A percentile compares a stretch with the other conserved stretches of the same genome.
These are phyloP conservation scores for Mus spretus DNA, from an alignment of 2,797 vertebrate species.

Conservation along the genomic window DNA sequence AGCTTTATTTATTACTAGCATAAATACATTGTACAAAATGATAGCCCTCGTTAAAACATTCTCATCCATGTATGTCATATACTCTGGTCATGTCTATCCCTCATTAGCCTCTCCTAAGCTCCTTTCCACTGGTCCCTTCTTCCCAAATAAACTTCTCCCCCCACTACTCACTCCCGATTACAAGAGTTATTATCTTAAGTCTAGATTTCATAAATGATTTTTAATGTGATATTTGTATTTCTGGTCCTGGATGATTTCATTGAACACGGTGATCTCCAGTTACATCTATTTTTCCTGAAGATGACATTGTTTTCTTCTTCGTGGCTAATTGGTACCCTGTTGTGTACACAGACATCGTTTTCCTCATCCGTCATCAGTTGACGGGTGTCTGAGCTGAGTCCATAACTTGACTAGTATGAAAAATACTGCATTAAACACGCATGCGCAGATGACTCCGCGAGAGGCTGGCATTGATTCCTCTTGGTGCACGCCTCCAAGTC, in stretches of 20 bases:
- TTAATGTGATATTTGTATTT: not conserved
- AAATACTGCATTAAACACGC: not conserved
- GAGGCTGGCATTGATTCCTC: no score
- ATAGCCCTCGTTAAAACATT: not conserved
- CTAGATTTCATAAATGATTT: not conserved
- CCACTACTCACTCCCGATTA: not conserved
- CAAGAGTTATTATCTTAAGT: not conserved
- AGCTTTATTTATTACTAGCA: not conserved
- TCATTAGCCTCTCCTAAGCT: not conserved
- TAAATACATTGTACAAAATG: not conserved
- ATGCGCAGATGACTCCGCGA: rapidly evolving
- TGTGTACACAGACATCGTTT: not conserved
- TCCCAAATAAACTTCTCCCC: not conserved
- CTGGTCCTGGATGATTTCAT: not conserved
- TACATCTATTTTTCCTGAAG: not conserved
- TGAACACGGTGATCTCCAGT: not conserved
- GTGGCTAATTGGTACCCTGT: not conserved
- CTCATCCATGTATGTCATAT: no score
- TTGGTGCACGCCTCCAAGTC: not conserved
- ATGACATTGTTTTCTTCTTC: not conserved
- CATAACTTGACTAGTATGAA: not conserved
- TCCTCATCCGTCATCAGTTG: not conserved
- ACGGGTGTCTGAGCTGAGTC: not conserved
- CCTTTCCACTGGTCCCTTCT: not conserved
- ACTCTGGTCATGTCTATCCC: not conserved